Evolutionary conservation across 2,888 invertebrate species (phyloP).

Genomic region (Homarus gammarus): DNA sequence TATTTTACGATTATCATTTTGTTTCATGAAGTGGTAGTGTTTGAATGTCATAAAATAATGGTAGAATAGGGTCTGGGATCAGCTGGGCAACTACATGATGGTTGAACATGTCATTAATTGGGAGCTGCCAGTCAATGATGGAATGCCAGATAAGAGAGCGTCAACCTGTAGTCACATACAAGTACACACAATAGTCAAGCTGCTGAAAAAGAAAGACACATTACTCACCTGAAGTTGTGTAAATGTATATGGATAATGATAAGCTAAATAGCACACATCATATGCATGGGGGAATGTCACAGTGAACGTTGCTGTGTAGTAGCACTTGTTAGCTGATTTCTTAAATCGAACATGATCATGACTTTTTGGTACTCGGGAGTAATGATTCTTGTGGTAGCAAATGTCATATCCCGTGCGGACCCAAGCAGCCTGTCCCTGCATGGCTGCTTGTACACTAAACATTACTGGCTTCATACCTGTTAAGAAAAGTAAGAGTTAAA

Average conservation of each 20-base stretch:
- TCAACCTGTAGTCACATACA: too few species aligned
- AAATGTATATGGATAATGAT: conserved; percentile 92
- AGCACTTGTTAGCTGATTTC: conserved; percentile 79
- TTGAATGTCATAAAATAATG: too few species aligned
- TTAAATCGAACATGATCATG: conserved; percentile 78
- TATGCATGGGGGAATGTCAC: conserved; percentile 86
- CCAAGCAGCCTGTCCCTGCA: conserved; percentile 82
- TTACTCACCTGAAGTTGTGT: conserved; percentile 85
- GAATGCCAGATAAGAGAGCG: too few species aligned
- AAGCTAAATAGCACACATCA: conserved; percentile 91
- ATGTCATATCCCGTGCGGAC: conserved; percentile 86
- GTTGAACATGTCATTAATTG: too few species aligned
- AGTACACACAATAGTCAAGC: too few species aligned
- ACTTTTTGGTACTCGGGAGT: conserved; percentile 82
- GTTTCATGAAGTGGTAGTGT: too few species aligned
- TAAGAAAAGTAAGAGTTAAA: neutral
- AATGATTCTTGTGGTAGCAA: conserved; percentile 89
- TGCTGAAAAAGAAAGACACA: neutral
- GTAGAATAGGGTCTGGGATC: too few species aligned
- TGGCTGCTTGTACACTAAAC: conserved; percentile 89
- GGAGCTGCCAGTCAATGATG: too few species aligned
- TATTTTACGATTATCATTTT: too few species aligned
- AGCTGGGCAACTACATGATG: too few species aligned
- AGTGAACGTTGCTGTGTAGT: conserved; percentile 89
- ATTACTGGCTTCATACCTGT: conserved; percentile 90